Conservation (phyloP, 2,113 vertebrate genomes). For the Thalassarche chlororhynchos region DNA sequence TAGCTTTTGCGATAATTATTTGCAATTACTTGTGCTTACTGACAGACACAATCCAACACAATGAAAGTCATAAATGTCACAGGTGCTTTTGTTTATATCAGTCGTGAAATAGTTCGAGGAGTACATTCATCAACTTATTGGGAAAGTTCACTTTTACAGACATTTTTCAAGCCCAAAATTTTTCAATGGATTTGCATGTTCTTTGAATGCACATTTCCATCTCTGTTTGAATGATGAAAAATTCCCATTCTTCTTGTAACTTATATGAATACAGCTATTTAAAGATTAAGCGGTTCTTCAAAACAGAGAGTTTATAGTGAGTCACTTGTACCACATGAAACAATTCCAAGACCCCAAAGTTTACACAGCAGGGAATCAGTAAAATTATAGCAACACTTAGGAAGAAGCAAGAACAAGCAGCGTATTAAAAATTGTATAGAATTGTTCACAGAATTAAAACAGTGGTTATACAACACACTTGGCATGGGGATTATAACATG, state of each 20-base stretch:
- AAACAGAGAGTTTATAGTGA: background rate
- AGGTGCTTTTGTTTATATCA: background rate
- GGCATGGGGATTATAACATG: background rate
- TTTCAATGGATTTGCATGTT: background rate
- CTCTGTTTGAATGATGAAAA: background rate
- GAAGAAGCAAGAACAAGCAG: background rate
- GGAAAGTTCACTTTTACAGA: background rate
- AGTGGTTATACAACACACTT: background rate
- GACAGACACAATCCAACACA: background rate
- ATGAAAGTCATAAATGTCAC: background rate
- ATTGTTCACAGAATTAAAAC: background rate
- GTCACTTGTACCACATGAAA: background rate
- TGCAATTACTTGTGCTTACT: background rate
- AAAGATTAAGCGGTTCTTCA: background rate
- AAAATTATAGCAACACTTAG: background rate
- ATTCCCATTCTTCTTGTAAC: background rate
- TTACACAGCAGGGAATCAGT: background rate
- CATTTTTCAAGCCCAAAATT: background rate
- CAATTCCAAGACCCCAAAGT: background rate
- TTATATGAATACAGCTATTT: background rate
- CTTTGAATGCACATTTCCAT: background rate
- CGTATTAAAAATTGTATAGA: background rate
- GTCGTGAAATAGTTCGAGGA: background rate
- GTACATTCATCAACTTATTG: background rate
- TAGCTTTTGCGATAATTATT: background rate